Percentiles rank a stretch among this genome's conserved stretches.
phyloP scores from a whole-genome alignment of 35 echinoderm and acorn worm genomes.

The Eucidaris tribuloides region DNA sequence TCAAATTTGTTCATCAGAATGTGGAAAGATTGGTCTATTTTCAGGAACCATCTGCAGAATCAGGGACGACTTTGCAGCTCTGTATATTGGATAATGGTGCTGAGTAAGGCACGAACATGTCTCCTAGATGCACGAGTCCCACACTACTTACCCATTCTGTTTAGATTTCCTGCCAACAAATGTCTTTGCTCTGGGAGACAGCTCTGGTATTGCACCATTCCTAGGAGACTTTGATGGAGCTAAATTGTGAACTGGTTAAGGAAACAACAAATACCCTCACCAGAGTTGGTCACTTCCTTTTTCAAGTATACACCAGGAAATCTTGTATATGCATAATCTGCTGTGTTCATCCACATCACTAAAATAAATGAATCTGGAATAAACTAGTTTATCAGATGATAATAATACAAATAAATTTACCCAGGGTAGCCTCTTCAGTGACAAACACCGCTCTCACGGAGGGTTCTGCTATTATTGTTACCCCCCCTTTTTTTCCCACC shows the following conservation, averaged over 20 bases:
- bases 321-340: too few species aligned
- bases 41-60: too few species aligned
- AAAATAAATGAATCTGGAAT: neutral
- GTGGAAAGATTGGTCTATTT: too few species aligned
- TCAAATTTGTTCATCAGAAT: too few species aligned
- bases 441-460: too few species aligned
- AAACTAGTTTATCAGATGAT: neutral
- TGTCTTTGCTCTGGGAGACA: constrained; percentile 75
- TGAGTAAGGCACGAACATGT: too few species aligned
- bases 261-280: neutral
- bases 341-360: too few species aligned
- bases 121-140: too few species aligned
- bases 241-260: constrained; percentile 17
- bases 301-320: neutral
- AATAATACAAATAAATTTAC: neutral
- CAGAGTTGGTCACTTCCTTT: neutral
- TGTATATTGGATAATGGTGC: too few species aligned
- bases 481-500: neutral
- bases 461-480: neutral
- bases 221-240: constrained; percentile 48
- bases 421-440: too few species aligned
- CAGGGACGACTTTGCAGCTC: too few species aligned
- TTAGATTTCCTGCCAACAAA: constrained; percentile 70
- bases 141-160: constrained; percentile 83
- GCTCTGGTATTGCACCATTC: constrained; percentile 63